Conservation (phyloP, 2,888 invertebrate species). For the Uloborus plumipes region DNA sequence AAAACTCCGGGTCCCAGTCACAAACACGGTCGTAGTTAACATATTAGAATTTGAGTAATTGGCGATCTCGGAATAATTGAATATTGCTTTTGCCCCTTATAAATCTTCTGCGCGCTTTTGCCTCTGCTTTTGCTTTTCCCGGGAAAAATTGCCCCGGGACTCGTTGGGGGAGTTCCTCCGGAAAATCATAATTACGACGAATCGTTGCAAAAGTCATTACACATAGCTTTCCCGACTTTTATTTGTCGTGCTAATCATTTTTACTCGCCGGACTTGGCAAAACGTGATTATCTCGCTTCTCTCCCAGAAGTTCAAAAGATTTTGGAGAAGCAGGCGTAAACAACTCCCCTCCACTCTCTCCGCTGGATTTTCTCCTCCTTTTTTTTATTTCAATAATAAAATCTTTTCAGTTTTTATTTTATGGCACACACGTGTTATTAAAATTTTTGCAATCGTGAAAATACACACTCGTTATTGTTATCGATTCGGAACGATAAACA, state of each 20-base stretch:
- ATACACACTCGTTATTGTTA: slow-evolving; percentile 47
- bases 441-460: slow-evolving; percentile 15
- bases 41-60: slow-evolving; percentile 65
- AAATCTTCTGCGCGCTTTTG: slow-evolving; percentile 42
- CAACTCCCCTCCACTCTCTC: slow-evolving; percentile 15
- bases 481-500: slow-evolving; percentile 25
- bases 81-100: slow-evolving; percentile 64
- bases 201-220: slow-evolving; percentile 64
- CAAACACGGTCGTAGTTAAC: slow-evolving; percentile 64
- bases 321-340: slow-evolving; percentile 31
- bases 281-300: slow-evolving; percentile 48
- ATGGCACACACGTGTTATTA: slow-evolving; percentile 34
- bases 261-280: slow-evolving; percentile 34
- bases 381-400: slow-evolving; percentile 11
- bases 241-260: slow-evolving; percentile 64
- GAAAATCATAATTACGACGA: slow-evolving; percentile 63
- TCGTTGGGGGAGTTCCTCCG: slow-evolving; percentile 28
- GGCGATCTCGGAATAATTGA: slow-evolving; percentile 64
- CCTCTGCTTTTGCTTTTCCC: slow-evolving; percentile 48
- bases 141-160: slow-evolving; percentile 30
- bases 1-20: slow-evolving; percentile 54
- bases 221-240: slow-evolving; percentile 60
- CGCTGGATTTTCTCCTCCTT: slow-evolving; percentile 4
- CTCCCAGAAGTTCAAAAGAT: slow-evolving; percentile 28
- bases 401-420: slow-evolving; percentile 15